Percentiles rank a stretch among this genome's conserved stretches.
phyloP scores from a whole-genome alignment of 1,140 invertebrate genomes.

The Heliothis subflexa region DNA sequence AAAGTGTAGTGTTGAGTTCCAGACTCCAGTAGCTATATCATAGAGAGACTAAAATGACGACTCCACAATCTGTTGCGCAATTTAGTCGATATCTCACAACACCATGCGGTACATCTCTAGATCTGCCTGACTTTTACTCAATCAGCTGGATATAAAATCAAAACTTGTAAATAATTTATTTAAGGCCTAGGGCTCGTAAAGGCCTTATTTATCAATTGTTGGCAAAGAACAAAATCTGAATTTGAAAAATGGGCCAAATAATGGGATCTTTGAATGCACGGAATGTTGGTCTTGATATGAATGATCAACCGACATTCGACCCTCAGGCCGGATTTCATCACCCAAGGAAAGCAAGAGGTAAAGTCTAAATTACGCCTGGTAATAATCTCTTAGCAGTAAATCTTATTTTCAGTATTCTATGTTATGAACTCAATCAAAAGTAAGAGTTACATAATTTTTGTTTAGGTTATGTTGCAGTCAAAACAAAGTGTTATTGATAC shows the following conservation, averaged over 20 bases:
- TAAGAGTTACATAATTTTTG: conserved; percentile 62
- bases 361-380: conserved; percentile 41
- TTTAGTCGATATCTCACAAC: too few species aligned
- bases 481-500: conserved; percentile 40
- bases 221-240: not conserved
- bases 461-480: conserved; percentile 55
- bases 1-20: too few species aligned
- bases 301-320: conserved; percentile 91
- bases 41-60: too few species aligned
- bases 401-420: not conserved
- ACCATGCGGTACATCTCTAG: too few species aligned
- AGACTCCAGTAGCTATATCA: too few species aligned
- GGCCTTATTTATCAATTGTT: not conserved
- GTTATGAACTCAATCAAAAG: conserved; percentile 18
- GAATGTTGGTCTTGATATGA: conserved; percentile 87
- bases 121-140: not conserved
- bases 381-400: too few species aligned
- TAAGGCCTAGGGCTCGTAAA: not conserved
- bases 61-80: too few species aligned
- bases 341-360: conserved; percentile 92
- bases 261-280: conserved; percentile 83
- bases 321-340: conserved; percentile 91
- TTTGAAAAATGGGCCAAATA: conserved; percentile 68
- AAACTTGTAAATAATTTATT: conserved; percentile 14
- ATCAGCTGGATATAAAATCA: conserved; percentile 16